Conservation (phyloP, 2,113 vertebrate species). For the Gulo gulo region DNA sequence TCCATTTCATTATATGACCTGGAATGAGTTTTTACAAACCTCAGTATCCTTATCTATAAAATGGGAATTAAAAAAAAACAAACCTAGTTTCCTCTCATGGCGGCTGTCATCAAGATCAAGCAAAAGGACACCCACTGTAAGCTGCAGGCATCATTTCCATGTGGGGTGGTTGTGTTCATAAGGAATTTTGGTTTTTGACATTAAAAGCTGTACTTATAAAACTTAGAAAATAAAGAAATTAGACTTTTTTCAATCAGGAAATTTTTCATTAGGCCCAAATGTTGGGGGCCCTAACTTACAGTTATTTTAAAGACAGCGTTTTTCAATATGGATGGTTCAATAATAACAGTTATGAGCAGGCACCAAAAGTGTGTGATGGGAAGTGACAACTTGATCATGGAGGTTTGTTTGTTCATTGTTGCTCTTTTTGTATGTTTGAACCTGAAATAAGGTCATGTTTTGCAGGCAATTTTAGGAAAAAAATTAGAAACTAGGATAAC, state of each 20-base stretch:
- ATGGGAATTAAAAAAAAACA: neutral
- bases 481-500: neutral
- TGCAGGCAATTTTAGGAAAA: slow-evolving; percentile 4
- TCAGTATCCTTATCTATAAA: neutral
- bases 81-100: neutral
- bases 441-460: neutral
- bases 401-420: neutral
- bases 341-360: neutral
- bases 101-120: neutral
- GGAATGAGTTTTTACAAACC: neutral
- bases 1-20: neutral
- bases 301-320: neutral
- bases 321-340: neutral
- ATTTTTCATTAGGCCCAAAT: neutral
- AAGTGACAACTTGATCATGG: neutral
- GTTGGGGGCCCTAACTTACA: neutral
- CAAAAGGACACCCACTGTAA: neutral
- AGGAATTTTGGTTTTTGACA: neutral
- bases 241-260: neutral
- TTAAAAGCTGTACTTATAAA: neutral
- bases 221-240: neutral
- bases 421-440: slow-evolving; percentile 1
- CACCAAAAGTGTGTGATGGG: neutral
- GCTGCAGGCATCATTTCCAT: neutral
- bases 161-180: neutral